Evolutionary conservation across 2,888 invertebrate species (phyloP), one percentile per base, ranked within the genome.

Genomic region (Apodemia mormo): DNA sequence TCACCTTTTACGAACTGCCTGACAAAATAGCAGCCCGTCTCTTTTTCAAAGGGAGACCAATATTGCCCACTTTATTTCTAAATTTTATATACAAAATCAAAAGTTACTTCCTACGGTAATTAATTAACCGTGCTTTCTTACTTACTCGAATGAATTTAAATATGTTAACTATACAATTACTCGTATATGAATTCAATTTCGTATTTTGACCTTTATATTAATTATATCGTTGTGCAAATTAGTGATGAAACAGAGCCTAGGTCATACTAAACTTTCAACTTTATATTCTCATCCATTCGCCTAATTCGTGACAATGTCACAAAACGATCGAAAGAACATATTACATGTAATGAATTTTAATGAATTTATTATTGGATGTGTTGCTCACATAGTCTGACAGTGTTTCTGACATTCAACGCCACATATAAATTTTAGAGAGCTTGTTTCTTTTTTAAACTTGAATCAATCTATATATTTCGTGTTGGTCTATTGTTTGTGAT

Each of bases 241-340:
- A 14, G 6, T 61, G 61, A 30, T 61, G 61, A 61, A 61, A 61
- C 61, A 7, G 22, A 58, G 12, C 33, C 30, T 61, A 61, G 61
- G 61, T 61, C 61, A 30, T 33, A 49, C 5, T 49, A 49, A n/a
- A 61, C 61, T 61, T 61, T 61, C 61, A 61, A 61, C 61, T 61
- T 30, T 61, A 33, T 22, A 56, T 56, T 56, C 30, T 30, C 12
- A 61, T 61, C 61, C 61, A 61, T 30, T 61, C 30, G 61, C 61
- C 61, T 33, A 61, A 61, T 61, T 61, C 14, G 14, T 6, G 61
- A 30, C 61, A 33, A 61, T 61, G 61, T 61, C 61, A 61, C 61
- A 61, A 61, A 61, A 33, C 61, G 30, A 61, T 61, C 14, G 61
- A 61, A 61, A 61, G 10, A 30, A 61, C 7, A 29, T 29, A 56